Evolutionary conservation across 1,140 invertebrate genomes (phyloP), one percentile per base, ranked within the genome.

Genomic region (Penaeus chinensis): DNA sequence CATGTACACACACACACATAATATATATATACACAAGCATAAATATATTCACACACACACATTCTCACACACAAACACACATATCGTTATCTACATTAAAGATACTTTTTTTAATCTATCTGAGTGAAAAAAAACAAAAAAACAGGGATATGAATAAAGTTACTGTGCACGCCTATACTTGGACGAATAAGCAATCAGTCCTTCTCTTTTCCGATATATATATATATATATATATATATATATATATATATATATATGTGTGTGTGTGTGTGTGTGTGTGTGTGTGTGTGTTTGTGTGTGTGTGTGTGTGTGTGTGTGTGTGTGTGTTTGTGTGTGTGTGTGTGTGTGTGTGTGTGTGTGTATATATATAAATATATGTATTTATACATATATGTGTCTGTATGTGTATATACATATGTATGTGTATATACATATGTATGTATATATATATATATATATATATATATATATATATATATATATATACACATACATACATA

Each of bases 231-330:
- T 32, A 32, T 32, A 69, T 69, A 69, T 69, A 69, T 69, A 69
- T 69, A 5, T 16, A 69, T 69, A 69, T 69, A 69, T 69, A 69
- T 69, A 69, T 69, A 69, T 69, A 69, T 69, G 27, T 69, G 27
- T 69, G 27, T 69, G 27, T 69, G 27, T 69, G 27, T 69, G 27
- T 69, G 27, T 69, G 27, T 69, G 27, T 69, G 27, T 69, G 27
- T 69, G 27, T 69, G 27, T 69, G 27, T 69, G 27, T 69, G 27
- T 69, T 4, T 69, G 27, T 69, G 27, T 69, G 27, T 69, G 27
- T 69, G 27, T 69, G 27, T 69, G 27, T 69, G 27, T 69, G 27
- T 69, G 27, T 69, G 27, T 69, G 27, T 69, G 27, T 69, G 27
- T 69, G 27, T 69, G 27, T 69, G 27, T 69, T 4, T 69, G 27